phyloP scores from a whole-genome alignment of 2,888 invertebrate species.

The Bimastos eiseni region DNA sequence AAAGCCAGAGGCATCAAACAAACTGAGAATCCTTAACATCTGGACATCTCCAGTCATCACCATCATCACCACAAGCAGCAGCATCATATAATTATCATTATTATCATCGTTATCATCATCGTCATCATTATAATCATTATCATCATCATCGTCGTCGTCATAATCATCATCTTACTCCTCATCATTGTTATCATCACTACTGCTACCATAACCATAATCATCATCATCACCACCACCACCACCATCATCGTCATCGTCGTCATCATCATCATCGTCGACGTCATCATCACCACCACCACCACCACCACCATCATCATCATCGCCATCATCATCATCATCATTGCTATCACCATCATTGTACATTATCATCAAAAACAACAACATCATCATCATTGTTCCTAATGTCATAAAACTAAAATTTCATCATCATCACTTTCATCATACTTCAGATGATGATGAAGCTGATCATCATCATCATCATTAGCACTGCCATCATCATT shows the following conservation, averaged over 20 bases:
- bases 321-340: neutral
- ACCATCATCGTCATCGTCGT: constrained; percentile 26
- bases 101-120: constrained; percentile 35
- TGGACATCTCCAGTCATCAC: neutral
- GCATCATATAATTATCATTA: constrained; percentile 32
- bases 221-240: constrained; percentile 23
- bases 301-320: neutral
- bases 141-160: neutral
- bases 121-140: too few relatives aligned
- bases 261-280: neutral
- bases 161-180: constrained; percentile 28
- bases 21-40: neutral
- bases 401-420: constrained; percentile 28
- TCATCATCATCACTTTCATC: constrained; percentile 17
- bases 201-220: too few relatives aligned
- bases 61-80: constrained; percentile 15
- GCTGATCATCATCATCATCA: neutral
- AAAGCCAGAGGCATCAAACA: neutral
- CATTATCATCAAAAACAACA: constrained; percentile 35
- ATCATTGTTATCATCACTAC: too few relatives aligned
- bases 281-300: neutral
- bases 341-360: neutral
- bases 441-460: too few relatives aligned
- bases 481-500: neutral
- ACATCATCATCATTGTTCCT: constrained; percentile 31